phyloP scores from a whole-genome alignment of 2,888 invertebrate species.

The Drosophila kuntzei region DNA sequence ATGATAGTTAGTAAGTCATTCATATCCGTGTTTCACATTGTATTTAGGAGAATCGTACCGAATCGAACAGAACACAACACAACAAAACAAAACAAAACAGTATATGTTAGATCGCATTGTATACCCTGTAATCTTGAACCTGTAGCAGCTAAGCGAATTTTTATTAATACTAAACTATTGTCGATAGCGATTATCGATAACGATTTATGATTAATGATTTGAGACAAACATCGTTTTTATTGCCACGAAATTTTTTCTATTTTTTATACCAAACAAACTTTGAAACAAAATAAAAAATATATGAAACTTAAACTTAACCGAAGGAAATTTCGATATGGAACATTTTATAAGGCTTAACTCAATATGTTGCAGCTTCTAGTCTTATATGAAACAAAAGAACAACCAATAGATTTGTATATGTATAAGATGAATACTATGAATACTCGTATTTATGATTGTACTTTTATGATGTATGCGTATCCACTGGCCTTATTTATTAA shows the following conservation, averaged over 20 bases:
- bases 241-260: constrained; percentile 84
- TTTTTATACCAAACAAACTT: constrained; percentile 83
- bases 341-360: constrained; percentile 56
- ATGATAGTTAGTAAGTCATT: constrained; percentile 51
- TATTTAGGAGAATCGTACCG: constrained; percentile 34
- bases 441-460: constrained; percentile 67
- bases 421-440: constrained; percentile 51
- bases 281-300: constrained; percentile 17
- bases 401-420: constrained; percentile 48
- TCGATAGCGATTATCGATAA: constrained; percentile 12
- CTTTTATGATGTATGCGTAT: constrained; percentile 83
- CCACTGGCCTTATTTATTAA: constrained; percentile 85
- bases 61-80: constrained; percentile 1
- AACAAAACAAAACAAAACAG: neutral
- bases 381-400: constrained; percentile 13
- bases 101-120: constrained; percentile 14
- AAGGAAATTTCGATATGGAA: constrained; percentile 30
- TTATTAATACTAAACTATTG: constrained; percentile 18
- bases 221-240: constrained; percentile 70
- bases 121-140: constrained; percentile 22
- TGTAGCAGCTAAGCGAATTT: constrained; percentile 24
- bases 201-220: constrained; percentile 41
- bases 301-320: constrained; percentile 22
- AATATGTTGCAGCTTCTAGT: constrained; percentile 72
- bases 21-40: constrained; percentile 65